phyloP scores from a whole-genome alignment of 2,888 invertebrate genomes.

The Drosophila borborema region DNA sequence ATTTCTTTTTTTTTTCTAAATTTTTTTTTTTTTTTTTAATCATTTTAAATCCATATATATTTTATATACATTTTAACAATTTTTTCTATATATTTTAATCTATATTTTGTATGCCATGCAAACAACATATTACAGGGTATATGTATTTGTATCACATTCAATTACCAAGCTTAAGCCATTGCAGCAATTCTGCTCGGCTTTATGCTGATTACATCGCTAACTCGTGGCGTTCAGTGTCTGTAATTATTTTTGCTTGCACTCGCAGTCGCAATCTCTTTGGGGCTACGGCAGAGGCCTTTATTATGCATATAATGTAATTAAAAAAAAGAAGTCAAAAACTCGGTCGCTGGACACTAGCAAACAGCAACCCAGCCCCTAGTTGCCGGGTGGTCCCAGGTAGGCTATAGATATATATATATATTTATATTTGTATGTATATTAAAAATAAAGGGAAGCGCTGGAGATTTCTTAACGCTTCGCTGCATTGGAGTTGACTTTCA shows the following conservation, averaged over 20 bases:
- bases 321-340: conserved; percentile 55
- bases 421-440: conserved; percentile 4
- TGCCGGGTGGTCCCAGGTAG: conserved; percentile 66
- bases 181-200: conserved; percentile 15
- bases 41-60: neutral
- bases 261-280: conserved; percentile 51
- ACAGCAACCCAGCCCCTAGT: neutral
- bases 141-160: neutral
- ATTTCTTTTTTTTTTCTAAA: too few species aligned
- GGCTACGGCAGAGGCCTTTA: conserved; percentile 54
- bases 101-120: neutral
- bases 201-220: conserved; percentile 72
- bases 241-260: conserved; percentile 68
- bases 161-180: neutral
- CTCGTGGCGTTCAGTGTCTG: conserved; percentile 56
- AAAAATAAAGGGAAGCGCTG: neutral
- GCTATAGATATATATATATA: conserved; percentile 12
- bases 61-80: neutral
- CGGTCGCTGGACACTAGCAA: conserved; percentile 26
- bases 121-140: conserved; percentile 20
- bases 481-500: conserved; percentile 21
- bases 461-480: conserved; percentile 21
- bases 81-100: too few species aligned
- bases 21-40: neutral
- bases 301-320: conserved; percentile 79